phyloP scores from a whole-genome alignment of 2,113 vertebrate species.

The Myrmophylax atrothorax region DNA sequence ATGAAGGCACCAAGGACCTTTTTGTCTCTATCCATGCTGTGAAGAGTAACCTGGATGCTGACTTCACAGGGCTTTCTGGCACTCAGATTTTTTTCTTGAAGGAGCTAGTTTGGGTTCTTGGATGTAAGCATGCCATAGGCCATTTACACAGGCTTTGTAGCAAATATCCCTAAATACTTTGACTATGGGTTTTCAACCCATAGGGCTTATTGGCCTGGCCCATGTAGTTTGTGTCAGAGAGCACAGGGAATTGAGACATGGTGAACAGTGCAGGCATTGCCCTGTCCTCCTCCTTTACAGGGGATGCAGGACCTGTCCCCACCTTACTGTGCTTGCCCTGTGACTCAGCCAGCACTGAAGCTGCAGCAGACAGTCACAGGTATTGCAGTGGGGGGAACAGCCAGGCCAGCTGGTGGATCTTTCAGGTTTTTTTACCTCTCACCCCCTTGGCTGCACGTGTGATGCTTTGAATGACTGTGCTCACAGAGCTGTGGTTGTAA shows the following conservation, averaged over 20 bases:
- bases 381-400: not conserved
- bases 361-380: not conserved
- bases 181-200: not conserved
- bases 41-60: not conserved
- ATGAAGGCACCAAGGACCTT: not conserved
- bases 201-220: not conserved
- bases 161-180: not conserved
- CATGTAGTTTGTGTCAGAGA: not conserved
- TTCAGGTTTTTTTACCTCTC: not conserved
- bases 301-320: not conserved
- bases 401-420: not conserved
- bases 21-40: not conserved
- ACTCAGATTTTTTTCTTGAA: not conserved
- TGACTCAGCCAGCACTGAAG: not conserved
- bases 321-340: not conserved
- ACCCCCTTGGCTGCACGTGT: not conserved
- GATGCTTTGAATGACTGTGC: not conserved
- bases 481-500: not conserved
- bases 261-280: fast-evolving
- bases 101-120: not conserved
- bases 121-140: not conserved
- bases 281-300: not conserved
- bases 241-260: not conserved
- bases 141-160: not conserved
- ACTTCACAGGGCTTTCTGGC: not conserved